Base-by-base conservation (phyloP, 2,888 invertebrate species). In the Asteroscopus sphinx region DNA sequence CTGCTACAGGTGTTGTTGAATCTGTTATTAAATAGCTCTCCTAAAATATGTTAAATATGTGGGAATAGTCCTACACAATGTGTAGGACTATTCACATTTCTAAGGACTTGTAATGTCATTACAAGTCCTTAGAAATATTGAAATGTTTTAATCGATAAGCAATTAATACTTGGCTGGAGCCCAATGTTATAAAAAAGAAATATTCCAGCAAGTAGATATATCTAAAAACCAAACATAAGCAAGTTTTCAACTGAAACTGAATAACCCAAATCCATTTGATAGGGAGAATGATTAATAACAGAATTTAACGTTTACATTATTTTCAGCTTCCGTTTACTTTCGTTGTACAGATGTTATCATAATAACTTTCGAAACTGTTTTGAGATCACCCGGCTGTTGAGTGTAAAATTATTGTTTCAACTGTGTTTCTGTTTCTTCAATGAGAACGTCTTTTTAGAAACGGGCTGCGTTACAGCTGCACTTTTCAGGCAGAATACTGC, bases 311-410 rank as follows among this genome's bases (percentile, higher is more conserved):
- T 68, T 60, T 76, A 71, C 68, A 71, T 77, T 76, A 71, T 71
- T 54, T 68, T 70, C 65, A 64, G 72, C 76, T 81, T 85, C 75
- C 78, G 81, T 79, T 83, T 79, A 73, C 75, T 80, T 80, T 71
- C 60, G 60, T 69, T 51, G 49, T 57, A 60, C 71, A 73, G 72
- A 82, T 88, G 83, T 87, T 89, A 82, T 85, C 76, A 81, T 79
- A 82, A 85, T 76, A 82, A 73, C 70, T 79, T 79, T 75, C 72
- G 55, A 78, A 83, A 76, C 73, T 81, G 81, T 85, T 88, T 81
- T 85, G 85, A 88, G 79, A 86, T 81, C 71, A 64, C 49, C 73
- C 89, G 75, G 68, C 80, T 84, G 86, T 80, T 82, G 72, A 77
- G 76, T 79, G 79, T 68, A 64, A 71, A 73, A 65, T 72, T 70